phyloP scores from a whole-genome alignment of 1,140 invertebrate genomes.

The Atta colombica region DNA sequence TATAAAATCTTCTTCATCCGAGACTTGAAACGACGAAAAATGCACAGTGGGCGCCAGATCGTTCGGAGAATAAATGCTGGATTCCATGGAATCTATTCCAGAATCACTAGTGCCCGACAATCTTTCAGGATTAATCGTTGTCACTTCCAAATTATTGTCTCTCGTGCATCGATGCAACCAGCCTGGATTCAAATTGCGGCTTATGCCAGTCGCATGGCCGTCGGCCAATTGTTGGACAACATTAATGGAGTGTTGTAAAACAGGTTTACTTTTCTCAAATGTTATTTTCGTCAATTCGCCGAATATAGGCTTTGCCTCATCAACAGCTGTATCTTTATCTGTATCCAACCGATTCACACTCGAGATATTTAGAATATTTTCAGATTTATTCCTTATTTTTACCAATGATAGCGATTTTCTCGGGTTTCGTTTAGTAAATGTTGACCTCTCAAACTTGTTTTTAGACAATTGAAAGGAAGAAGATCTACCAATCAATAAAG shows the following conservation, averaged over 20 bases:
- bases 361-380: slow-evolving; percentile 9
- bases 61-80: slow-evolving; percentile 67
- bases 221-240: slow-evolving; percentile 82
- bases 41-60: slow-evolving; percentile 27
- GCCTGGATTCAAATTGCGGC: slow-evolving; percentile 86
- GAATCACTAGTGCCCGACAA: slow-evolving; percentile 79
- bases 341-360: neutral
- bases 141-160: slow-evolving; percentile 66
- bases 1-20: slow-evolving; percentile 88
- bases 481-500: slow-evolving; percentile 80
- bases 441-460: slow-evolving; percentile 90
- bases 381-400: slow-evolving; percentile 74
- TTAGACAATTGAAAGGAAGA: slow-evolving; percentile 88
- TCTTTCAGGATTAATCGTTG: slow-evolving; percentile 54
- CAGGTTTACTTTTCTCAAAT: slow-evolving; percentile 65
- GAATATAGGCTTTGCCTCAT: slow-evolving; percentile 65
- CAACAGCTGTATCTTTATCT: neutral
- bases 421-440: slow-evolving; percentile 91
- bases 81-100: slow-evolving; percentile 78
- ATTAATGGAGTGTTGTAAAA: slow-evolving; percentile 81
- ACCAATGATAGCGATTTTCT: slow-evolving; percentile 89
- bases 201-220: slow-evolving; percentile 46
- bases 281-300: slow-evolving; percentile 78
- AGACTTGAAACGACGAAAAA: slow-evolving; percentile 43
- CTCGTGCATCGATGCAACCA: slow-evolving; percentile 87